Evolutionary conservation across 2,888 invertebrate species (phyloP).

Genomic region (Microplitis deprimator): DNA sequence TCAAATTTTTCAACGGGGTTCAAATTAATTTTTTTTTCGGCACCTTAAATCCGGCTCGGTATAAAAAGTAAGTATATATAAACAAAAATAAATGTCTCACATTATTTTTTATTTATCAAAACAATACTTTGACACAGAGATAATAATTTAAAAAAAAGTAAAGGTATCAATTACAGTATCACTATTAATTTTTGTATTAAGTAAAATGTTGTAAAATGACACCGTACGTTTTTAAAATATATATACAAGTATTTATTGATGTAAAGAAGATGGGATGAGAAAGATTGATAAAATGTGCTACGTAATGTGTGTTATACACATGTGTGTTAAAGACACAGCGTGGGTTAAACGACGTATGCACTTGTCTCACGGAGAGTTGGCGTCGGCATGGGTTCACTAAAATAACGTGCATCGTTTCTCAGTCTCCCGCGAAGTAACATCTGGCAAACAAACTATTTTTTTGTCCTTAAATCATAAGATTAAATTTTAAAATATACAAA

Average conservation of each 20-base stretch:
- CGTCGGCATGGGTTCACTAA: conserved; percentile 27
- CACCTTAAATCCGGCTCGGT: not conserved
- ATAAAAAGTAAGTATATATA: not conserved
- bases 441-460: conserved; percentile 7
- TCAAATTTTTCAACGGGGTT: conserved; percentile 7
- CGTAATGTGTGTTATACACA: conserved; percentile 36
- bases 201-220: not conserved
- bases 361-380: conserved; percentile 37
- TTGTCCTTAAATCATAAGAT: conserved; percentile 5
- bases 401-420: conserved; percentile 34
- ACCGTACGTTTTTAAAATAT: not conserved
- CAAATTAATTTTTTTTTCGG: conserved; percentile 7
- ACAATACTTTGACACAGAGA: not conserved
- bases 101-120: not conserved
- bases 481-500: conserved; percentile 13
- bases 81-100: not conserved
- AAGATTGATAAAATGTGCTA: conserved; percentile 5
- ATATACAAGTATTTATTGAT: not conserved
- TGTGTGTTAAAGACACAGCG: conserved; percentile 32
- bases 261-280: not conserved
- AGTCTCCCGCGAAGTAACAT: conserved; percentile 44
- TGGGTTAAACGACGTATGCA: conserved; percentile 38
- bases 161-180: no score
- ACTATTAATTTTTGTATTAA: no score
- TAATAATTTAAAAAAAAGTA: not conserved